Percentiles rank a stretch among this genome's conserved stretches.
phyloP scores from a whole-genome alignment of 2,113 vertebrate genomes.

The Tinamus guttatus region DNA sequence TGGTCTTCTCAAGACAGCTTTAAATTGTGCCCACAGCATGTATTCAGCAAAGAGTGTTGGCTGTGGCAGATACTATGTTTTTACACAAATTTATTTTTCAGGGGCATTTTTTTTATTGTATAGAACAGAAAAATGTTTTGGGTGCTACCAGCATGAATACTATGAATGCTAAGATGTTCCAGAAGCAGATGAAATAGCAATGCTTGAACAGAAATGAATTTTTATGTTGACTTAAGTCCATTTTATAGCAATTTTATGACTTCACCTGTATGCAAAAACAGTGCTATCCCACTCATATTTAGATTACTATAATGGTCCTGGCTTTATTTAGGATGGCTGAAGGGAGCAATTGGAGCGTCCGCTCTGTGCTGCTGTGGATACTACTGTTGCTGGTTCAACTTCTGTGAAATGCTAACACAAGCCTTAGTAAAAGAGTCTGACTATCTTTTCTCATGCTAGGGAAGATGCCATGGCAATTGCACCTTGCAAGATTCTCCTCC shows the following conservation, averaged over 20 bases:
- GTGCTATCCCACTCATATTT: not conserved
- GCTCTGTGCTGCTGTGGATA: not conserved
- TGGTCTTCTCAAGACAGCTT: not conserved
- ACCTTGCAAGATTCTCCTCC: not conserved
- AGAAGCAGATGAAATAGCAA: not conserved
- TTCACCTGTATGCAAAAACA: not conserved
- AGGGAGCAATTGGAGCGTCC: not conserved
- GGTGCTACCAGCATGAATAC: not conserved
- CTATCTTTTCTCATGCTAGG: not conserved
- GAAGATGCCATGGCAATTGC: not conserved
- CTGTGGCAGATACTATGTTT: not conserved
- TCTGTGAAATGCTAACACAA: not conserved
- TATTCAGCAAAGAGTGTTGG: not conserved
- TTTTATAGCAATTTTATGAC: not conserved
- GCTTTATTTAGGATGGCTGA: not conserved
- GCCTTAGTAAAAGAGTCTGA: fast-evolving
- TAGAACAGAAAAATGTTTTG: not conserved
- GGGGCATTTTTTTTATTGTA: not conserved
- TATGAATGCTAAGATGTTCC: not conserved
- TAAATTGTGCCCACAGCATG: not conserved
- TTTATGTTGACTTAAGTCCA: not conserved
- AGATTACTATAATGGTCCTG: not conserved
- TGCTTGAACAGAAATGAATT: not conserved
- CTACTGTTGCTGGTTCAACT: not conserved
- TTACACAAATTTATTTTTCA: not conserved